Base-by-base conservation (phyloP, 1,140 invertebrate genomes). In the Theocolax elegans region DNA sequence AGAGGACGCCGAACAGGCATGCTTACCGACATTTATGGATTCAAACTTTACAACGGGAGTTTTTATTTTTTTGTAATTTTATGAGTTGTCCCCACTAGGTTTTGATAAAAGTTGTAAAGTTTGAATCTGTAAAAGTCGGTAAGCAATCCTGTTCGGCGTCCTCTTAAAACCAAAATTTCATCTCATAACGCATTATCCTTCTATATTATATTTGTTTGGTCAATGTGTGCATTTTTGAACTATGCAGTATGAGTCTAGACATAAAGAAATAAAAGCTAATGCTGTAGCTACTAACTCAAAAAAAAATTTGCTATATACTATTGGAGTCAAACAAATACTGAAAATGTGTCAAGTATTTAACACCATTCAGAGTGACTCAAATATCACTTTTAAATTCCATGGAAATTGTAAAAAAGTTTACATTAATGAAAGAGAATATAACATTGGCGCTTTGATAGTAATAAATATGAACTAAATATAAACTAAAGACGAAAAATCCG, bases 161-260 rank as follows among this genome's bases (percentile, higher is more conserved):
- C 27, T 23, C 29, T 40, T 74, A 12, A 75, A 75, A 48, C 71
- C 71, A 1, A 74, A 74, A 23, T 67, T 74, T 53, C 68, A 74
- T 49, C 42, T 71, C 49, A 53, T 71, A 40, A 25, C 63, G 1
- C 74, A 75, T 58, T 75, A 73, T 46, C 21, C 27, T 0, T 48
- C 19, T 27, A 63, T 48, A 17, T 23, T 63, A n/a, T 17, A 63
- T 12, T 29, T 10, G 6, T 63, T 63, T 48, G 42, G 59, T 6
- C 71, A 72, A 7, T 49, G 59, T 17, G 63, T 54, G 2, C 29
- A 51, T 8, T 76, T 58, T 64, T 73, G 67, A 40, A 71, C 64
- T 7, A 74, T 71, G 71, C 51, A 71, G 27, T 8, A 29, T 23
- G 71, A 74, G 53, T 72, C 73, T 2, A 66, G 73, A 23, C 75